These are phyloP conservation scores for Enhydra lutris DNA, from an alignment of 2,113 vertebrate species.

Conservation along the genomic window DNA sequence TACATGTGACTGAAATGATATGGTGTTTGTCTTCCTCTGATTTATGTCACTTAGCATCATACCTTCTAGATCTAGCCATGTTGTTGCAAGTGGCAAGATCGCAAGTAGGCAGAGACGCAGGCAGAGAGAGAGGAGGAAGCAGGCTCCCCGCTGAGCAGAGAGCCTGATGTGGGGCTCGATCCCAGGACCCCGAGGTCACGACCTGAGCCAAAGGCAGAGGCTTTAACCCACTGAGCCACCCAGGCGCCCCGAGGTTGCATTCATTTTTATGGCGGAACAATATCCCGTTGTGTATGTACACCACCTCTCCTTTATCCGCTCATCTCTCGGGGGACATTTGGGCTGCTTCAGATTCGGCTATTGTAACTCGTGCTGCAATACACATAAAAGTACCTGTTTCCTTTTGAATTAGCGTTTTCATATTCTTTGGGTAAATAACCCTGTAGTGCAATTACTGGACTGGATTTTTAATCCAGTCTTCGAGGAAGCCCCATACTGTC, in stretches of 20 bases:
- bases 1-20: not conserved
- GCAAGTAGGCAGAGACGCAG: too few species aligned
- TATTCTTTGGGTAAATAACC: not conserved
- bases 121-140: too few species aligned
- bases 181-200: too few species aligned
- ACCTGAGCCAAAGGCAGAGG: too few species aligned
- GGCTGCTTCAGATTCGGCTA: not conserved
- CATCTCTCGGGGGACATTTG: not conserved
- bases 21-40: not conserved
- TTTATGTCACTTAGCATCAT: not conserved
- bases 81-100: not conserved
- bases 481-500: not conserved
- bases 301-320: not conserved
- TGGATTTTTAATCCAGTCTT: not conserved
- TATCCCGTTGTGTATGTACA: not conserved
- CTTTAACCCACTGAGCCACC: too few species aligned
- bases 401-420: not conserved
- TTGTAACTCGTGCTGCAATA: not conserved
- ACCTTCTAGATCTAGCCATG: not conserved
- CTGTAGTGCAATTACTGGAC: not conserved
- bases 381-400: not conserved
- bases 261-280: not conserved
- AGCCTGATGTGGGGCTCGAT: too few species aligned
- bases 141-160: too few species aligned
- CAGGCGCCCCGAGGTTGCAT: too few species aligned